phyloP scores from a whole-genome alignment of 2,888 invertebrate genomes.

The Tetragnatha montana region DNA sequence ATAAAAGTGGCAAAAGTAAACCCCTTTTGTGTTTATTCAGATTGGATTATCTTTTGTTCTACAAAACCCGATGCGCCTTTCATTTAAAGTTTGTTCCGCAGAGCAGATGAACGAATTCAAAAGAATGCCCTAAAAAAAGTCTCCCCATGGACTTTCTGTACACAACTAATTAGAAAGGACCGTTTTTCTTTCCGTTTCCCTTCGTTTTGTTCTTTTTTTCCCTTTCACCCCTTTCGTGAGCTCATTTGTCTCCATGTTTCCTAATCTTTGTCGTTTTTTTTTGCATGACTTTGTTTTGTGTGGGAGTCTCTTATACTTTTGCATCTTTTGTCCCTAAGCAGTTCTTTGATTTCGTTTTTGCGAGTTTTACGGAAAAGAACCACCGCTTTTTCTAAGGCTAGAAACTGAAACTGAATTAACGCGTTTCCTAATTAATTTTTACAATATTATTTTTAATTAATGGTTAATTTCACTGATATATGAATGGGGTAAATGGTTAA shows the following conservation, averaged over 20 bases:
- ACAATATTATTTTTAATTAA: no score
- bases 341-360: not conserved
- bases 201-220: not conserved
- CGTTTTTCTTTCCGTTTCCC: not conserved
- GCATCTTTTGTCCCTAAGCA: not conserved
- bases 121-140: not conserved
- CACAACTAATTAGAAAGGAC: not conserved
- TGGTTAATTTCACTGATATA: no score
- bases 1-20: not conserved
- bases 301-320: not conserved
- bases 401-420: no score
- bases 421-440: no score
- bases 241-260: not conserved
- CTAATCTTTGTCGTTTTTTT: not conserved
- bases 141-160: not conserved
- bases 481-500: no score
- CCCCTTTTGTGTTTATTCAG: not conserved
- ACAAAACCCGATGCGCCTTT: not conserved
- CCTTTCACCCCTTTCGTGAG: not conserved
- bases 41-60: constrained; percentile 1
- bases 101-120: not conserved
- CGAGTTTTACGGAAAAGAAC: not conserved
- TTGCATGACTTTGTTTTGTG: not conserved
- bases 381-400: not conserved
- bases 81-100: not conserved